Base-by-base conservation (phyloP, 2,797 vertebrate species). In the Ctenosaura bakeri region DNA sequence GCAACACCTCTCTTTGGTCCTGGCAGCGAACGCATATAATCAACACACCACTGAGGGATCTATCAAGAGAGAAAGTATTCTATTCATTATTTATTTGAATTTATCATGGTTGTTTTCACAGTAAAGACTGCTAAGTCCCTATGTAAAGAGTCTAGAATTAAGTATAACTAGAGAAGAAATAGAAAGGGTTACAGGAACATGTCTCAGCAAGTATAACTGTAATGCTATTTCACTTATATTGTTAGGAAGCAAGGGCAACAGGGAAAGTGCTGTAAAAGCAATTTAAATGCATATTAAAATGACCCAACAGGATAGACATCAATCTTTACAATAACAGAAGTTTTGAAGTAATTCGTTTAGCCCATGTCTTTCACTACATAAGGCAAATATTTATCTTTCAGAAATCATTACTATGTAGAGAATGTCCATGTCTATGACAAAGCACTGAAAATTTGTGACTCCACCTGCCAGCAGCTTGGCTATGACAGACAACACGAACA, bases 1-100 rank as follows among this genome's bases (percentile, higher is more conserved):
- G 99, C 99, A 78, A 99, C 99, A 0, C 98, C 99, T 94, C 98
- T 97, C 96, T 98, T 99, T 0, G 98, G 98, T 81, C 98, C 98
- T 0, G 98, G 97, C 38, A 98, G 83, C 0, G 98, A 98, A 32
- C 98, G 97, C 96, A 99, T 98, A 97, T 98, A 99, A 93, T 99
- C 98, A 79, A 99, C 99, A 38, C 99, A 99, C 99, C 99, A 99
- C 32, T 99, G 99, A 82, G 99, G 99, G 94, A 99, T 99, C 99
- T 99, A 95, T 26, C 71, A 93, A 89, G 35, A 86, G 80, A 10
- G 2, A 20, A 71, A 38, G 22, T 24, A 1, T 50, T 50, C 32
- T 3, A 46, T 87, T 42, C 7, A 56, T 69, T n/a, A 46, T 52
- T 64, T 32, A 83, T 62, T 38, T 46, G 13, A 42, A 83, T 50